A percentile compares a stretch with the other conserved stretches of the same genome.
Evolutionary conservation across 2,797 vertebrate species (phyloP).

Genomic region (Sphenodon punctatus): DNA sequence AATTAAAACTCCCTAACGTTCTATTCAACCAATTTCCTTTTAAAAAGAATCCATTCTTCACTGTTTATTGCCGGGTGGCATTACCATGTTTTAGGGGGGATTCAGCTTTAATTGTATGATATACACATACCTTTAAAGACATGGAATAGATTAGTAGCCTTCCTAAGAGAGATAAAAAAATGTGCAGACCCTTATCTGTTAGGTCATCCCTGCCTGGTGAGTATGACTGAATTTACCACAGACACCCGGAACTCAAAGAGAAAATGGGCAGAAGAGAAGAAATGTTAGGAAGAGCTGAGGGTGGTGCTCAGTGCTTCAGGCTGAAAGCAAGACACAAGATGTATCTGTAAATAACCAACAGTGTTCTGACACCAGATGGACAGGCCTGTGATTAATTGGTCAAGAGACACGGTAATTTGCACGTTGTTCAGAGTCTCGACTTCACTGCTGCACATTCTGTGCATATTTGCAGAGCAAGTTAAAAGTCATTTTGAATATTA

Average conservation of each 20-base stretch:
- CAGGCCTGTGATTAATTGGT: not conserved
- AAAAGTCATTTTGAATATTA: rapidly evolving
- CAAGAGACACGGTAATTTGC: not conserved
- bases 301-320: not conserved
- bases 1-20: too few species aligned
- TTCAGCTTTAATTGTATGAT: not conserved
- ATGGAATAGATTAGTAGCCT: not conserved
- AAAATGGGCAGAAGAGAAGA: not conserved
- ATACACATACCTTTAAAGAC: not conserved
- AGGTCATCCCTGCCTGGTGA: not conserved
- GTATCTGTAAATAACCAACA: not conserved
- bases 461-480: not conserved
- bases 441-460: rapidly evolving
- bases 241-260: not conserved
- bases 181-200: not conserved
- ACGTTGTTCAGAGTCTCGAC: not conserved
- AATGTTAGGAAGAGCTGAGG: not conserved
- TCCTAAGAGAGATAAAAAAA: not conserved
- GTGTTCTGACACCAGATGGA: not conserved
- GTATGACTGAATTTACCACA: not conserved
- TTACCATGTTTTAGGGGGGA: not conserved
- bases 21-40: too few species aligned
- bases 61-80: not conserved
- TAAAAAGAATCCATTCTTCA: not conserved
- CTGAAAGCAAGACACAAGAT: conserved; percentile 28